phyloP scores from a whole-genome alignment of 2,888 invertebrate species.

The Ommatoiulus sabulosus region DNA sequence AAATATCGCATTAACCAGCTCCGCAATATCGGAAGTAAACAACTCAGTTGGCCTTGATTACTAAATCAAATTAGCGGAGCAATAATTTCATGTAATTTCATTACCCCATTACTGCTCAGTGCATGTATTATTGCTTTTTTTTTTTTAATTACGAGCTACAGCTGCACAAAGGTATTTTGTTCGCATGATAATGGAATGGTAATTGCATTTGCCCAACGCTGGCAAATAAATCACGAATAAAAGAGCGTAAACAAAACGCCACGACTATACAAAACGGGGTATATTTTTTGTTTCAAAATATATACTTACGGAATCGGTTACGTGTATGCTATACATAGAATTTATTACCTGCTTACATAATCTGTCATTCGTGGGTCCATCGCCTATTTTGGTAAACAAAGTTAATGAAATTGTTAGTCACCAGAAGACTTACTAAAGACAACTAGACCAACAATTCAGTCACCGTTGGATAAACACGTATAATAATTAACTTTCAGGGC shows the following conservation, averaged over 20 bases:
- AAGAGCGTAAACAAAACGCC: background rate
- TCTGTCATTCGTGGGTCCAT: background rate
- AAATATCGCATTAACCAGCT: background rate
- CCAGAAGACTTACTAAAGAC: background rate
- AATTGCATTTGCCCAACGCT: background rate
- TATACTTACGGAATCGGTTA: no score
- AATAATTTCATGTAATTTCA: background rate
- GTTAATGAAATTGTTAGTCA: background rate
- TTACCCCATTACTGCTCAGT: background rate
- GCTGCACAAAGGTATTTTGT: background rate
- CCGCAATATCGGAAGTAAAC: background rate
- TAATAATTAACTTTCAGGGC: background rate
- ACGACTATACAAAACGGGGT: no score
- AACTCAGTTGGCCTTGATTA: background rate
- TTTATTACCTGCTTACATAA: slow-evolving; percentile 10
- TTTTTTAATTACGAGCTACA: background rate
- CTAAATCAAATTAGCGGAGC: background rate
- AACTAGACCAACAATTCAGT: background rate
- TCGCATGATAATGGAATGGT: background rate
- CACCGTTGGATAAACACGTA: background rate
- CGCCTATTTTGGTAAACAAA: slow-evolving; percentile 1
- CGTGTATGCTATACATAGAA: background rate
- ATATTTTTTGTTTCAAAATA: no score
- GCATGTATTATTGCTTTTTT: no score
- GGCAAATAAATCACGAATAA: background rate